phyloP scores from a whole-genome alignment of 2,797 vertebrate genomes.

The Trichosurus vulpecula region DNA sequence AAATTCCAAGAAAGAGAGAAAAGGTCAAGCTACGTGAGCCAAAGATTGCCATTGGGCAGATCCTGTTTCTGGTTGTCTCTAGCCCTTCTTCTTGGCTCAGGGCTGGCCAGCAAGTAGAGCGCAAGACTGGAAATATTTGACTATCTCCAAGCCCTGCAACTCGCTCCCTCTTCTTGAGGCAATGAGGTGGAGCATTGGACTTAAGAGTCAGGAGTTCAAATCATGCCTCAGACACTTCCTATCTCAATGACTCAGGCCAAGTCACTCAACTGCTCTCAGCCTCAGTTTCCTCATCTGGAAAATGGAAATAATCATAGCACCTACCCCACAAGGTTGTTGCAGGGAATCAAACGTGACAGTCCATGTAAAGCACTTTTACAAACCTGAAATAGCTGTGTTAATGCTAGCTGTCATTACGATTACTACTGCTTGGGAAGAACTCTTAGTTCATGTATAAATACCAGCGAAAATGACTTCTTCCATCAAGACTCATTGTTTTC shows the following conservation, averaged over 20 bases:
- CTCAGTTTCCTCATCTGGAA: not conserved
- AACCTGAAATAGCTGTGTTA: not conserved
- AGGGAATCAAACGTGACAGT: not conserved
- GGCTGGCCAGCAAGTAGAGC: not conserved
- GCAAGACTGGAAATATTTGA: not conserved
- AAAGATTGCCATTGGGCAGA: not conserved
- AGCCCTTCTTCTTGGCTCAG: not conserved
- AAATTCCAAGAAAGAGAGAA: constrained; percentile 8
- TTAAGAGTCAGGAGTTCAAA: not conserved
- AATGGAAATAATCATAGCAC: not conserved
- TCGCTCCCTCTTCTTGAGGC: not conserved
- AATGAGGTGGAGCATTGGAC: not conserved
- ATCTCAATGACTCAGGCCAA: not conserved
- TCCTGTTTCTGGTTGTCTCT: not conserved
- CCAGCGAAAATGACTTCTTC: constrained; percentile 21
- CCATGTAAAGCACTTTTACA: not conserved
- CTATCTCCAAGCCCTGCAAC: not conserved
- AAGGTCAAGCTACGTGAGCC: not conserved
- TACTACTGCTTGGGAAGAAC: not conserved
- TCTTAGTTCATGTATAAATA: constrained; percentile 51
- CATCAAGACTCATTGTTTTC: not conserved
- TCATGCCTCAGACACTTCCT: not conserved
- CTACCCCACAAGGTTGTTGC: not conserved
- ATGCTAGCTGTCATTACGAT: not conserved
- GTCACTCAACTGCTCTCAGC: not conserved